Evolutionary conservation across 37 sponge, comb jelly and placozoan genomes (phyloP), one percentile per base, ranked within the genome.

Genomic region (Lycopodina hypogea): DNA sequence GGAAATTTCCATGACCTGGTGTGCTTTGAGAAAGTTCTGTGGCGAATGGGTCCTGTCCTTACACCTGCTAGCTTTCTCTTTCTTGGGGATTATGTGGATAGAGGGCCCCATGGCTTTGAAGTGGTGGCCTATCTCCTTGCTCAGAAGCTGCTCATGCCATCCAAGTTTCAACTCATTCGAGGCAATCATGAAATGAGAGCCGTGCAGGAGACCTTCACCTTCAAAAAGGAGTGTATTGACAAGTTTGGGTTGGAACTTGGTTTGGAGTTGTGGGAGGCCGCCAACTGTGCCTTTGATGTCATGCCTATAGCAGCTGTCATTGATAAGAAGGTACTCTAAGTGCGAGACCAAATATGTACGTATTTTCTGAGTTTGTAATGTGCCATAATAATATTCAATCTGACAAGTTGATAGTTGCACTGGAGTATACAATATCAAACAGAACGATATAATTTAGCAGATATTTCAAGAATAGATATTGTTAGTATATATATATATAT

Each of bases 1-100:
- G 97, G 97, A 42, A 96, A 96, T 71, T 96, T 93, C 68, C 97
- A 86, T 48, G 97, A 96, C 68, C 79, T 96, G 42, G 74, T 93
- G 28, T 90, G 91, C 35, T 96, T 96, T 83, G 97, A 96, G 82
- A 96, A 96, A 85, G 92, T 89, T 52, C 73, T 96, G 55, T 96
- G 97, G 97, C 72, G 97, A 36, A 90, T 93, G 91, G 94, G 94
- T 29, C 92, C 94, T 8, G 73, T 87, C 0, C 92, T 96, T 61
- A 90, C 97, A 12, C 97, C 97, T 0, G 88, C 94, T 62, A 74
- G 83, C 37, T 96, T 96, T 83, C 84, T 96, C 51, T 96, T 96
- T 73, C 90, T 96, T 0, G 97, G 97, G 8, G 97, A 96, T 74
- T 96, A 96, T 56, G 97, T 96, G 33, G 97, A 96, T 83, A 56